These are phyloP conservation scores for Tenthredo distinguenda DNA, from an alignment of 2,888 invertebrate genomes.

Conservation along the genomic window DNA sequence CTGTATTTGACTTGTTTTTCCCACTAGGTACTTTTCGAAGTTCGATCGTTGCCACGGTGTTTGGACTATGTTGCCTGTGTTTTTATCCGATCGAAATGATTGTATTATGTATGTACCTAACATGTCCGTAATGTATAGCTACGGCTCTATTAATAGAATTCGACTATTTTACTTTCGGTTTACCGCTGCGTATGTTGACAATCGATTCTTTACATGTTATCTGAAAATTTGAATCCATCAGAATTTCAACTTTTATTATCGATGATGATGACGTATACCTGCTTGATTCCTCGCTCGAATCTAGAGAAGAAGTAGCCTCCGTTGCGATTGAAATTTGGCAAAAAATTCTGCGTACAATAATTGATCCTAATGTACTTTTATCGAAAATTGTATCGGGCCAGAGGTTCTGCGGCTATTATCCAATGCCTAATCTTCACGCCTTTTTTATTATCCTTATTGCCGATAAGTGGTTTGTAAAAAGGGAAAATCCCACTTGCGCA, in stretches of 20 bases:
- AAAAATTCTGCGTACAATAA: background rate
- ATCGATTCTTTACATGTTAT: background rate
- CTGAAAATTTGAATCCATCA: background rate
- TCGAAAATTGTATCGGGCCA: background rate
- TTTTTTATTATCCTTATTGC: background rate
- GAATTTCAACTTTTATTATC: background rate
- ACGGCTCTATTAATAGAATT: background rate
- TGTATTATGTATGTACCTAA: slow-evolving; percentile 3
- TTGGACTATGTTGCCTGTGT: slow-evolving; percentile 5
- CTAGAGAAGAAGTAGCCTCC: background rate
- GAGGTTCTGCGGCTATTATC: background rate
- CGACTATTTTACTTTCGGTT: slow-evolving; percentile 27
- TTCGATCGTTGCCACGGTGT: background rate
- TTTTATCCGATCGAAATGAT: slow-evolving; percentile 19
- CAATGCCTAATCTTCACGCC: background rate
- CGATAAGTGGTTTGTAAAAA: background rate
- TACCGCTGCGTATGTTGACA: background rate
- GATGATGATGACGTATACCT: background rate
- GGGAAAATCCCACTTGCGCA: background rate
- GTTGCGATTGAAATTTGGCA: no score
- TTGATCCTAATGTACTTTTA: background rate
- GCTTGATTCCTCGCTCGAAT: background rate
- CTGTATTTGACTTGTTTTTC: background rate
- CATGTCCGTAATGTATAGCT: background rate
- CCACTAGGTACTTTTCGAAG: background rate